Evolutionary conservation across 2,888 invertebrate species (phyloP).

Genomic region (Iphiclides podalirius): DNA sequence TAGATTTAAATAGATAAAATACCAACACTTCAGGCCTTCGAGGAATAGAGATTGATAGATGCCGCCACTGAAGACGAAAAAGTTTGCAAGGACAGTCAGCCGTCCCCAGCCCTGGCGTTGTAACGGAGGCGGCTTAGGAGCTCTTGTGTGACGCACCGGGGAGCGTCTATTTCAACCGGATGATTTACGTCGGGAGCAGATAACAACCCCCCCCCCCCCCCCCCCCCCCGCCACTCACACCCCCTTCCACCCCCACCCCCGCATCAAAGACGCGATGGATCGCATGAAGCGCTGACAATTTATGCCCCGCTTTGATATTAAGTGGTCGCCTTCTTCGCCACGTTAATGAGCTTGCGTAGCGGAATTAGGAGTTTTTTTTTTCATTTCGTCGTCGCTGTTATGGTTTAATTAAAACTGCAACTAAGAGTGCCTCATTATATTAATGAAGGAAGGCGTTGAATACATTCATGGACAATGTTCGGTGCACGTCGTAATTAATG

Average conservation of each 20-base stretch:
- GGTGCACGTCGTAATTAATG: too few species aligned
- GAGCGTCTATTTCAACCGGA: conserved; percentile 16
- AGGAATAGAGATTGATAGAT: too few species aligned
- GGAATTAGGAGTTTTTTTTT: background rate
- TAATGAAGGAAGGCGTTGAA: too few species aligned
- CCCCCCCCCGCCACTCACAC: background rate
- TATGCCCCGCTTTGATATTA: conserved; percentile 20
- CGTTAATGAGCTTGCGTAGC: conserved; percentile 13
- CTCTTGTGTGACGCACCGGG: conserved; percentile 11
- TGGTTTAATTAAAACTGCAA: background rate
- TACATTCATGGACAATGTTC: too few species aligned
- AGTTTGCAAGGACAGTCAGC: too few species aligned
- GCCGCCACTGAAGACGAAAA: too few species aligned
- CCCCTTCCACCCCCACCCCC: background rate
- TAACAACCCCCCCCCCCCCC: conserved; percentile 7
- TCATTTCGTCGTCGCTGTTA: background rate
- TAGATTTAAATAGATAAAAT: too few species aligned
- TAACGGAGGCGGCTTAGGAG: background rate
- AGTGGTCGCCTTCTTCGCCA: conserved; percentile 9
- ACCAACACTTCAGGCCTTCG: too few species aligned
- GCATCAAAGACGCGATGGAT: conserved; percentile 16
- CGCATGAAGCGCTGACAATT: conserved; percentile 10
- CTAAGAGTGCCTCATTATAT: too few species aligned
- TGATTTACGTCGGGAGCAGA: conserved; percentile 16
- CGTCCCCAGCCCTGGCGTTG: conserved; percentile 10